A percentile compares a stretch with the other conserved stretches of the same genome.
Evolutionary conservation across 2,888 invertebrate species (phyloP).

Genomic region (Dinocampus coccinellae): DNA sequence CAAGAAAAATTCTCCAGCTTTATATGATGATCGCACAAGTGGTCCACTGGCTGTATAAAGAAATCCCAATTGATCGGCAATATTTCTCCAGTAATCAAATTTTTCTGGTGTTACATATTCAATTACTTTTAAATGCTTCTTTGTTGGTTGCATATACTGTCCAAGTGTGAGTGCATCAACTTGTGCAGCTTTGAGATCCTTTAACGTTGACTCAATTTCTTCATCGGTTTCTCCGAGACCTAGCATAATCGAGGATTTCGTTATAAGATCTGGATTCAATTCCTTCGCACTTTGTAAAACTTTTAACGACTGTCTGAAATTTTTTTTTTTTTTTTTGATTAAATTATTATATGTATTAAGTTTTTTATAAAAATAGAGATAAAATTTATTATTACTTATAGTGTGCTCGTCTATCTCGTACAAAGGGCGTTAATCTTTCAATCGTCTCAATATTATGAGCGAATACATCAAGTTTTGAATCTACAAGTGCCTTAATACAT

Average conservation of each 20-base stretch:
- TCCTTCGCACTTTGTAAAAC: constrained; percentile 88
- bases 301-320: constrained; percentile 82
- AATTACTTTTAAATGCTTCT: constrained; percentile 91
- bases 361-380: neutral
- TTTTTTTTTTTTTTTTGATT: no score
- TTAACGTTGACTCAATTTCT: constrained; percentile 88
- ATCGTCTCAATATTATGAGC: constrained; percentile 99
- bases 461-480: constrained; percentile 93
- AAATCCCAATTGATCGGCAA: constrained; percentile 90
- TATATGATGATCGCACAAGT: constrained; percentile 95
- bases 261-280: constrained; percentile 85
- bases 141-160: constrained; percentile 99
- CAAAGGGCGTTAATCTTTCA: constrained; percentile 88
- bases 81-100: constrained; percentile 87
- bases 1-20: constrained; percentile 97
- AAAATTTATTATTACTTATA: constrained; percentile 72
- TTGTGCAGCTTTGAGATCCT: constrained; percentile 82
- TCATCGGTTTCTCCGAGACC: constrained; percentile 93
- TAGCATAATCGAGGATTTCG: constrained; percentile 98
- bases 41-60: constrained; percentile 98
- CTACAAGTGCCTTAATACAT: constrained; percentile 81
- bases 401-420: constrained; percentile 93
- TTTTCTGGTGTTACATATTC: constrained; percentile 98
- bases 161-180: constrained; percentile 98
- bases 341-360: constrained; percentile 19